phyloP scores from a whole-genome alignment of 2,113 vertebrate species.

The Ameiurus melas region DNA sequence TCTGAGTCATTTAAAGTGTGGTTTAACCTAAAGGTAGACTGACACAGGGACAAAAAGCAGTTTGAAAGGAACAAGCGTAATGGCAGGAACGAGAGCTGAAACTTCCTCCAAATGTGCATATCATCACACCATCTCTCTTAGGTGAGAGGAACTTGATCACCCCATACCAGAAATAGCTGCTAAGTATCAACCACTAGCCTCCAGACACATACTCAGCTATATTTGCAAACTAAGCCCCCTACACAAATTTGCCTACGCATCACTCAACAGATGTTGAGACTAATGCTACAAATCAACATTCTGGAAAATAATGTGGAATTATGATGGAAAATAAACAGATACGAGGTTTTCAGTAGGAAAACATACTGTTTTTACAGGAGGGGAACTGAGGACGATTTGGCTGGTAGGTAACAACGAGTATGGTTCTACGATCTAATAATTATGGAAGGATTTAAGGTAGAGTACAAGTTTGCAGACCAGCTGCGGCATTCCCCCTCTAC shows the following conservation, averaged over 20 bases:
- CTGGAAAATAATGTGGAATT: neutral
- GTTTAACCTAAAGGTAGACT: slow-evolving; percentile 12
- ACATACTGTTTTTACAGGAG: neutral
- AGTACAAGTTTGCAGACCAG: neutral
- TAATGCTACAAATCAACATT: neutral
- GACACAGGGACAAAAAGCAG: neutral
- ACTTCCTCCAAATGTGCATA: slow-evolving; percentile 36
- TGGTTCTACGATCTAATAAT: no score
- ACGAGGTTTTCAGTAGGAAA: neutral
- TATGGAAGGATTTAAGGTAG: neutral
- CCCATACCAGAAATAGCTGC: slow-evolving; percentile 30
- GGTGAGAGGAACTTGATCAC: slow-evolving; percentile 25
- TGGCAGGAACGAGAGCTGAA: slow-evolving; percentile 21
- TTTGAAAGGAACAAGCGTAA: neutral
- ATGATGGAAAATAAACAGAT: neutral
- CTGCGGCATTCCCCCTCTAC: slow-evolving; percentile 3
- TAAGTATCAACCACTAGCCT: slow-evolving; percentile 34
- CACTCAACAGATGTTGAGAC: neutral
- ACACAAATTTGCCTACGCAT: neutral
- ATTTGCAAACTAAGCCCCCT: neutral
- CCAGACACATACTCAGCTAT: neutral
- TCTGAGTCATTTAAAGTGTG: slow-evolving; percentile 32
- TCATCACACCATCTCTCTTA: slow-evolving; percentile 50
- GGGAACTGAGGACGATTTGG: no score
- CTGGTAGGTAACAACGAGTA: neutral